Evolutionary conservation across 2,888 invertebrate genomes (phyloP).

Genomic region (Chrysolina haemoptera): DNA sequence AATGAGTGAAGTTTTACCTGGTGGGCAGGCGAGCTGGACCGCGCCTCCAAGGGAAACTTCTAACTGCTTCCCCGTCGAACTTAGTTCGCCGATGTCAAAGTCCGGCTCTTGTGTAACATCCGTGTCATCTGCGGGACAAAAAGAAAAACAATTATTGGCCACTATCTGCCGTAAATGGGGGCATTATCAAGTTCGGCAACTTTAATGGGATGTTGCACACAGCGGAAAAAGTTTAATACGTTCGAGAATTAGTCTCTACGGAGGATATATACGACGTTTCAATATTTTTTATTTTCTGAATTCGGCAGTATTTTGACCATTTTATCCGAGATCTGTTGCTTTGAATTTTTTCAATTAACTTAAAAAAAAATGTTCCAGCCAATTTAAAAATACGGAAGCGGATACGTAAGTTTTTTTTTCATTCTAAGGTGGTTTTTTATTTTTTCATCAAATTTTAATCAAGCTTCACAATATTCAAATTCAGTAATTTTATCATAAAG

Average conservation of each 20-base stretch:
- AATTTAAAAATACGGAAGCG: no score
- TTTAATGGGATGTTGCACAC: constrained; percentile 16
- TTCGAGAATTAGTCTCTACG: background rate
- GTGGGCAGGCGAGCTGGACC: constrained; percentile 88
- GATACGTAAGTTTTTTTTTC: no score
- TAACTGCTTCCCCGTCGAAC: constrained; percentile 78
- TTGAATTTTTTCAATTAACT: no score
- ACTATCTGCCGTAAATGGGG: constrained; percentile 31
- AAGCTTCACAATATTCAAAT: no score
- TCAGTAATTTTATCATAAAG: no score
- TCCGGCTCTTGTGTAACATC: constrained; percentile 76
- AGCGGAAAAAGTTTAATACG: constrained; percentile 23
- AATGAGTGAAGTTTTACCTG: constrained; percentile 70
- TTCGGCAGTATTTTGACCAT: background rate
- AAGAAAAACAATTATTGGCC: constrained; percentile 39
- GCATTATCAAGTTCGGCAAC: constrained; percentile 14
- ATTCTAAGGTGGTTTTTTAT: no score
- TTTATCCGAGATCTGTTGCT: background rate
- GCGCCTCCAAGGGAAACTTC: constrained; percentile 91
- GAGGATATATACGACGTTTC: background rate
- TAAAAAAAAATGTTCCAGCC: no score
- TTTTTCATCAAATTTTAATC: no score
- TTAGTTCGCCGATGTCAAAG: constrained; percentile 71
- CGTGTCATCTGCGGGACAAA: constrained; percentile 64
- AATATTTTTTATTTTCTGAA: constrained; percentile 6